Evolutionary conservation across 2,113 vertebrate species (phyloP).

Genomic region (Quiscalus mexicanus): DNA sequence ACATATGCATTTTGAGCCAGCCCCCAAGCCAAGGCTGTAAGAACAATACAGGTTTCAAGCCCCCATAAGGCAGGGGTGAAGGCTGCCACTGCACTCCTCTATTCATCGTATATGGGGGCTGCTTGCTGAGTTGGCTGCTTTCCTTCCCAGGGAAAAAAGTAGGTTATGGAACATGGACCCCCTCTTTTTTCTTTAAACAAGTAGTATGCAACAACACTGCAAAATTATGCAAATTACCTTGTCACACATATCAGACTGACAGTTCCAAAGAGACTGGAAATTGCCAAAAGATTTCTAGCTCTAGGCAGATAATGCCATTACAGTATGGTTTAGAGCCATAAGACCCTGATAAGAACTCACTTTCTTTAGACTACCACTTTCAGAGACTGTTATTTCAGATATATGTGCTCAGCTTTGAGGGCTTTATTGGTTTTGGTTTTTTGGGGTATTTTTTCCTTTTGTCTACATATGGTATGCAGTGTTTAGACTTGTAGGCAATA

Average conservation of each 20-base stretch:
- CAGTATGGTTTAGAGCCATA: background rate
- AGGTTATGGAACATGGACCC: background rate
- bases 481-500: background rate
- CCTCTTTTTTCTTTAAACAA: background rate
- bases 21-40: background rate
- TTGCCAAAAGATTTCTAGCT: slow-evolving; percentile 3
- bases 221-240: slow-evolving; percentile 1
- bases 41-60: background rate
- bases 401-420: background rate
- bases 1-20: background rate
- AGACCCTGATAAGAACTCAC: background rate
- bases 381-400: slow-evolving; percentile 17
- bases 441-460: background rate
- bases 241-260: background rate
- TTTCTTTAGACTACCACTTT: background rate
- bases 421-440: background rate
- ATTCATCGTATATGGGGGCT: background rate
- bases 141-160: background rate
- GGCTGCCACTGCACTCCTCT: background rate
- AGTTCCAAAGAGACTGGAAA: slow-evolving; percentile 9
- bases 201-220: background rate
- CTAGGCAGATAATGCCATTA: background rate
- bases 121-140: background rate
- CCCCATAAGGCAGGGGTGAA: background rate
- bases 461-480: background rate